phyloP scores from a whole-genome alignment of 2,113 vertebrate species.

The Coracopsis vasa region DNA sequence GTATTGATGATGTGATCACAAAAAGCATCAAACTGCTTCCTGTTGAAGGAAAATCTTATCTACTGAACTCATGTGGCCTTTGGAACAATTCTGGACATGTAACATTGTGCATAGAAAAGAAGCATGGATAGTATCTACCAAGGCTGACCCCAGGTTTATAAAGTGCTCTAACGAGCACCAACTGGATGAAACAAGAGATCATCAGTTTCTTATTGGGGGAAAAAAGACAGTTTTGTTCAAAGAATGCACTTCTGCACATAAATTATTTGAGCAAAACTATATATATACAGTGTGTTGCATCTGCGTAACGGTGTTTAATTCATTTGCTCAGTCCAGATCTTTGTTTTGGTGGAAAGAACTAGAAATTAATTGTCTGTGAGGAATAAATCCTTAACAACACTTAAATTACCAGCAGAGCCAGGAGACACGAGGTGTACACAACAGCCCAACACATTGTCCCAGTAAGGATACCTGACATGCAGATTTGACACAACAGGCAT shows the following conservation, averaged over 20 bases:
- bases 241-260: neutral
- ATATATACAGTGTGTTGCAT: neutral
- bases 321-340: neutral
- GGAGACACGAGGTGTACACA: neutral
- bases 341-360: neutral
- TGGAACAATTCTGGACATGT: neutral
- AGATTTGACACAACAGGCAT: constrained; percentile 8
- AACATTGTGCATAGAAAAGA: neutral
- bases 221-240: neutral
- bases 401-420: neutral
- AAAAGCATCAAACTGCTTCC: neutral
- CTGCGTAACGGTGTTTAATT: neutral
- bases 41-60: neutral
- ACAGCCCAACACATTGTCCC: neutral
- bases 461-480: constrained; percentile 12
- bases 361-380: neutral
- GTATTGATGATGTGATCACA: neutral
- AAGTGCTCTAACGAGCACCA: neutral
- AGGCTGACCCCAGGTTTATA: neutral
- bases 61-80: neutral
- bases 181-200: neutral
- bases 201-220: neutral
- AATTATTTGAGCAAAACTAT: neutral
- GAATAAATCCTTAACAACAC: neutral
- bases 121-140: neutral